Evolutionary conservation across 2,888 invertebrate species (phyloP).

Genomic region (Platerodrilus igneus): DNA sequence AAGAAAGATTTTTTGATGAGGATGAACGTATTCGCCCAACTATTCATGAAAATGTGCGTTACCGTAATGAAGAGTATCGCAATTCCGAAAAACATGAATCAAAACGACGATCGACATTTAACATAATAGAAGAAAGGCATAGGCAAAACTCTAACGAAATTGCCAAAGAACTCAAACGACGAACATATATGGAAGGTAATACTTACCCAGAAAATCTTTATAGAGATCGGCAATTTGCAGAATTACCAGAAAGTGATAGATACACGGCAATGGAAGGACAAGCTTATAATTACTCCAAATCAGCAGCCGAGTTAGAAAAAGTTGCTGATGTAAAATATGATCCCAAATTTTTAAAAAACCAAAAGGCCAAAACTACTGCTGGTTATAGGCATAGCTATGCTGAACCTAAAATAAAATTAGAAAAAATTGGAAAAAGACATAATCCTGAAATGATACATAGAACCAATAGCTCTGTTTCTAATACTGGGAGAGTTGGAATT

Average conservation of each 20-base stretch:
- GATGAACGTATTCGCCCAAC: conserved; percentile 31
- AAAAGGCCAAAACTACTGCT: conserved; percentile 35
- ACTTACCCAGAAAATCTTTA: conserved; percentile 32
- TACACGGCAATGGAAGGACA: conserved; percentile 44
- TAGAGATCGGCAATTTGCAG: conserved; percentile 44
- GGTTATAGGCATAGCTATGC: conserved; percentile 61
- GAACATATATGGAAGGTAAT: conserved; percentile 47
- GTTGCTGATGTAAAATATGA: conserved; percentile 35
- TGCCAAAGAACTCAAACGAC: conserved; percentile 49
- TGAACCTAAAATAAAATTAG: conserved; percentile 56
- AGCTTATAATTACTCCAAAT: conserved; percentile 42
- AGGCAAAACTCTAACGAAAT: conserved; percentile 48
- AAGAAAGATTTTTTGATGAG: conserved; percentile 33
- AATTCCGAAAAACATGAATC: conserved; percentile 41
- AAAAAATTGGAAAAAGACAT: conserved; percentile 39
- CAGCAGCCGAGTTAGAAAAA: conserved; percentile 40
- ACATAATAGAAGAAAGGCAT: conserved; percentile 48
- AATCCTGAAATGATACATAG: conserved; percentile 44
- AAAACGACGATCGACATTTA: conserved; percentile 47
- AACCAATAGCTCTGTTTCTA: conserved; percentile 45
- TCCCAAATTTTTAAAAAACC: conserved; percentile 38
- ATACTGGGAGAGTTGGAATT: conserved; percentile 46
- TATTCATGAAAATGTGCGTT: conserved; percentile 33
- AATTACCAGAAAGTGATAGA: conserved; percentile 52
- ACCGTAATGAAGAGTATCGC: conserved; percentile 33